Evolutionary conservation across 2,113 vertebrate genomes (phyloP).

Genomic region (Porphyrio hochstetteri): DNA sequence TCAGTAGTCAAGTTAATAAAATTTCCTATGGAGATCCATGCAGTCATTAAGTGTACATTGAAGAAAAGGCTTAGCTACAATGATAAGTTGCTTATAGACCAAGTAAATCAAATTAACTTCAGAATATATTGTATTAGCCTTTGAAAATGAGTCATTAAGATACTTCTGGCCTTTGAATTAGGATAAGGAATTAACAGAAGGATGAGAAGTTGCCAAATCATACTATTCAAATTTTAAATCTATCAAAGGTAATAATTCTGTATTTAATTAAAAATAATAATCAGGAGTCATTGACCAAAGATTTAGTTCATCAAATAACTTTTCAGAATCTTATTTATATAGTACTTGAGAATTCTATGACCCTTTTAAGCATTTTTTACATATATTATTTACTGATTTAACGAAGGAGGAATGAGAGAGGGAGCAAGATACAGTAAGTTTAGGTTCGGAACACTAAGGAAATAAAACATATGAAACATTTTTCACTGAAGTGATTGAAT

Average conservation of each 20-base stretch:
- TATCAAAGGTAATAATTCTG: background rate
- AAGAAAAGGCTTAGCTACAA: constrained; percentile 15
- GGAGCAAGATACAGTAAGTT: background rate
- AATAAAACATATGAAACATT: background rate
- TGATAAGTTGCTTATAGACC: background rate
- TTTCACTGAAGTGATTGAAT: background rate
- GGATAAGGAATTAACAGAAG: background rate
- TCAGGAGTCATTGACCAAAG: background rate
- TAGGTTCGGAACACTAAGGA: background rate
- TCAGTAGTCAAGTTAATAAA: background rate
- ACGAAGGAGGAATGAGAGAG: background rate
- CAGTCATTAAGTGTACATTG: background rate
- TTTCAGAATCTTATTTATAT: background rate
- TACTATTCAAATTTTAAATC: constrained; percentile 19
- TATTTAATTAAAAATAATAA: constrained; percentile 17
- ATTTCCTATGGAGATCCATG: background rate
- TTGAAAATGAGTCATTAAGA: background rate
- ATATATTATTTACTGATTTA: background rate
- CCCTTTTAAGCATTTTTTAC: background rate
- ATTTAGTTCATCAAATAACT: background rate
- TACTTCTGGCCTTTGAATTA: constrained; percentile 22
- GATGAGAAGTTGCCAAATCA: background rate
- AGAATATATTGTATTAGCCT: background rate
- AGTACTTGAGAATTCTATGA: background rate
- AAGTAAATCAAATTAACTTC: constrained; percentile 34